Conservation (phyloP, 1,140 invertebrate genomes). For the Conus betulinus region DNA sequence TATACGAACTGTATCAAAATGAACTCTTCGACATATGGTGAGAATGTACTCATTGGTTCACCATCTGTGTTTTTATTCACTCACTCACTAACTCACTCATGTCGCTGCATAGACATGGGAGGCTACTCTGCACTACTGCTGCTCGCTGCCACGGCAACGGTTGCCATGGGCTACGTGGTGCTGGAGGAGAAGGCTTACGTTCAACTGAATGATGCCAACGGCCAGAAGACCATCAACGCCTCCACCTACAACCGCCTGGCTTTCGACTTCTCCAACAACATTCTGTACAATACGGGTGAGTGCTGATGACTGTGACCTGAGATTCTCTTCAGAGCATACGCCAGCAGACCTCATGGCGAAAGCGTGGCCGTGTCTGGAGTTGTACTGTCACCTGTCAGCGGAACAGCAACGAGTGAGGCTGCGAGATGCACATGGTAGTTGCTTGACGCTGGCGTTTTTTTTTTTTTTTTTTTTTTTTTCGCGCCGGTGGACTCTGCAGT, state of each 20-base stretch:
- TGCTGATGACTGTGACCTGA: no score
- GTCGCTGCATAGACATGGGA: neutral
- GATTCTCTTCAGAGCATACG: no score
- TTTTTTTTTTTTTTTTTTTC: no score
- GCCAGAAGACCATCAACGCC: constrained; percentile 25
- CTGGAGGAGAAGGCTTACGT: constrained; percentile 34
- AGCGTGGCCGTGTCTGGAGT: no score
- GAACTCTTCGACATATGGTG: neutral
- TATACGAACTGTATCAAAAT: no score
- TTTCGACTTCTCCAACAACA: constrained; percentile 22
- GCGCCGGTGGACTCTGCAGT: no score
- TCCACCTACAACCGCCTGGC: constrained; percentile 28
- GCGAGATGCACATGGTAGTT: no score
- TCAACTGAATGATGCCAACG: constrained; percentile 26
- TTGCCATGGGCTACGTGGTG: constrained; percentile 23
- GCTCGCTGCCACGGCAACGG: neutral
- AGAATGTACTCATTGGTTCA: neutral
- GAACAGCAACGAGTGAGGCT: no score
- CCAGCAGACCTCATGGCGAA: no score
- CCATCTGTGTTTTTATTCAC: neutral
- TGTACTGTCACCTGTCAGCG: no score
- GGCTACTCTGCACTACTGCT: neutral
- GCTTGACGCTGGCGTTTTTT: no score
- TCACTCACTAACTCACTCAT: neutral
- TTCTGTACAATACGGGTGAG: constrained; percentile 30